Percentiles rank a stretch among this genome's conserved stretches.
phyloP scores from a whole-genome alignment of 2,888 invertebrate species.

The Epinotia ramella region DNA sequence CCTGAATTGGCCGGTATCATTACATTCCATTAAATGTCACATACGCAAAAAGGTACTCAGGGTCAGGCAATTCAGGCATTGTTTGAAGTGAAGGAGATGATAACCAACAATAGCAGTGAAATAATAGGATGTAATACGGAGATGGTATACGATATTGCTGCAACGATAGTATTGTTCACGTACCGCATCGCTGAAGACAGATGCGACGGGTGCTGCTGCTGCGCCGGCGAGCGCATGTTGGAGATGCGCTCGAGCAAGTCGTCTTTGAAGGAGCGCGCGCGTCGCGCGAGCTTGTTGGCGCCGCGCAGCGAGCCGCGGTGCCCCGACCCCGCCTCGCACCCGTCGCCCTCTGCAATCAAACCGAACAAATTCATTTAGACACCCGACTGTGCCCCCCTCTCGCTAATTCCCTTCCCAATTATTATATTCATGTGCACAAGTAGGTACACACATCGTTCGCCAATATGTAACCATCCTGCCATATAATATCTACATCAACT shows the following conservation, averaged over 20 bases:
- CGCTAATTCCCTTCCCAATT: conserved; percentile 31
- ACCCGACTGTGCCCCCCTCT: conserved; percentile 22
- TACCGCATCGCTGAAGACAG: conserved; percentile 79
- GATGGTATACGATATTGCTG: conserved; percentile 30
- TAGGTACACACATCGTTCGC: background rate
- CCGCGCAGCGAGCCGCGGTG: conserved; percentile 92
- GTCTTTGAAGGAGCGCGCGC: conserved; percentile 96
- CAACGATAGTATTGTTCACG: conserved; percentile 41
- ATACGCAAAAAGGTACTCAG: background rate
- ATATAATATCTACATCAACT: background rate
- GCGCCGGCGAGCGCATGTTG: conserved; percentile 93
- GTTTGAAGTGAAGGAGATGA: background rate
- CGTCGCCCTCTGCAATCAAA: conserved; percentile 75
- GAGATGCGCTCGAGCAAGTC: conserved; percentile 96
- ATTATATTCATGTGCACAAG: conserved; percentile 5
- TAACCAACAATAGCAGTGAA: background rate
- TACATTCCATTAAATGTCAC: background rate
- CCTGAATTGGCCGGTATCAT: background rate
- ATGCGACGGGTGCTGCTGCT: conserved; percentile 81
- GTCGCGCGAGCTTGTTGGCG: conserved; percentile 92
- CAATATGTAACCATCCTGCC: background rate
- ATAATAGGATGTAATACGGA: background rate
- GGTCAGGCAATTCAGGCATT: conserved; percentile 1
- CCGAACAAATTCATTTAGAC: conserved; percentile 41
- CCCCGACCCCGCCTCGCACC: conserved; percentile 86